Conservation (phyloP, 2,113 vertebrate genomes). For the Pristiophorus japonicus region DNA sequence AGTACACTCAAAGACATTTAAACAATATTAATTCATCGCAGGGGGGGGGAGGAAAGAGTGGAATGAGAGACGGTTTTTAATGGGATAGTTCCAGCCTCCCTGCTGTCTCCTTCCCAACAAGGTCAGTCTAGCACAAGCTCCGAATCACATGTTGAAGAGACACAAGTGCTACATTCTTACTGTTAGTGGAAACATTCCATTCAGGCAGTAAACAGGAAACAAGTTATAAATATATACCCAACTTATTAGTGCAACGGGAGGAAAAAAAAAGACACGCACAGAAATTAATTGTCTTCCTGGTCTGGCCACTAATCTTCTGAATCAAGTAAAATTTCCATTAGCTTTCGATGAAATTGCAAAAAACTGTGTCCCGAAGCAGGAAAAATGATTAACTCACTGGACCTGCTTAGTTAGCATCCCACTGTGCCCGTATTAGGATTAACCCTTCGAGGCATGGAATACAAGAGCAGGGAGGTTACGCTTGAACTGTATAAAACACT, state of each 20-base stretch:
- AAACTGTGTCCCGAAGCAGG: neutral
- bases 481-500: too few species aligned
- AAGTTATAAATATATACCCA: slow-evolving; percentile 2
- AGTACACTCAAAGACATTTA: neutral
- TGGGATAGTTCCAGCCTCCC: neutral
- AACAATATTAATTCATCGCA: neutral
- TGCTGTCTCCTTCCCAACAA: neutral
- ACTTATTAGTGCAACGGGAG: neutral
- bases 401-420: neutral
- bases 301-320: neutral
- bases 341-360: neutral
- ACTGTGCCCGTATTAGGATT: neutral
- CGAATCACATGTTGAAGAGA: neutral
- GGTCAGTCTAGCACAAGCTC: neutral
- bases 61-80: neutral
- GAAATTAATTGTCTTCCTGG: neutral
- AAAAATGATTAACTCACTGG: neutral
- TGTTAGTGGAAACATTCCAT: slow-evolving; percentile 14
- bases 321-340: neutral
- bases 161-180: slow-evolving; percentile 27
- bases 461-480: too few species aligned
- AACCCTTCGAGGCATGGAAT: too few species aligned
- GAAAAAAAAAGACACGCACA: neutral
- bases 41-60: too few species aligned
- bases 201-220: slow-evolving; percentile 9